Conservation (phyloP, 2,888 invertebrate genomes). For the Ctenicera cuprea region DNA sequence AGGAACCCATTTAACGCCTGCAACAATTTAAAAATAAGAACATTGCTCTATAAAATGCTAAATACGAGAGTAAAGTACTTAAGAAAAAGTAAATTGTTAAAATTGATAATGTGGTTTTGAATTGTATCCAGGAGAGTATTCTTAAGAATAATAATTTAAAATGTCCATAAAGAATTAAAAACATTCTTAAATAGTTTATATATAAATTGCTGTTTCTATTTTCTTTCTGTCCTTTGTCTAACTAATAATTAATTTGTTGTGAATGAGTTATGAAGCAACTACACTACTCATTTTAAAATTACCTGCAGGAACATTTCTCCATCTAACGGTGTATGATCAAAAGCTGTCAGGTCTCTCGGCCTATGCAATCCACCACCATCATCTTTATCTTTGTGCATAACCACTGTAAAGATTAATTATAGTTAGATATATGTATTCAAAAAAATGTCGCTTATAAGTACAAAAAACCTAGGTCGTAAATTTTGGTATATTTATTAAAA, state of each 20-base stretch:
- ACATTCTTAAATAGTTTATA: no score
- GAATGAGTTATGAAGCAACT: not conserved
- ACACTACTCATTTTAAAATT: constrained; percentile 60
- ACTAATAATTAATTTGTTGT: not conserved
- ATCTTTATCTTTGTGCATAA: constrained; percentile 96
- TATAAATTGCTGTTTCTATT: no score
- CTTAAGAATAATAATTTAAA: no score
- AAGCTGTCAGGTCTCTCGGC: constrained; percentile 86
- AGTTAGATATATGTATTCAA: not conserved
- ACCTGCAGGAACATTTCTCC: constrained; percentile 98
- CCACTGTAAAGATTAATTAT: constrained; percentile 81
- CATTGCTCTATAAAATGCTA: no score
- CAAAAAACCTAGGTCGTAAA: no score
- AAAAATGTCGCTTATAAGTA: not conserved
- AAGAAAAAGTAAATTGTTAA: no score
- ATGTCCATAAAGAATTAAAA: no score
- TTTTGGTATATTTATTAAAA: no score
- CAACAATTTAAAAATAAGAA: constrained; percentile 70
- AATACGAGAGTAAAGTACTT: no score
- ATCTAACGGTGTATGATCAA: constrained; percentile 93
- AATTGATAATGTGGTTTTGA: no score
- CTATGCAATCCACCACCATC: constrained; percentile 82
- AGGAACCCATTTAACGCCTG: constrained; percentile 99
- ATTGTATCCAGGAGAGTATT: no score
- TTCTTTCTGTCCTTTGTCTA: no score